Conservation (phyloP, 2,797 vertebrate species). For the Etheostoma nigrum region DNA sequence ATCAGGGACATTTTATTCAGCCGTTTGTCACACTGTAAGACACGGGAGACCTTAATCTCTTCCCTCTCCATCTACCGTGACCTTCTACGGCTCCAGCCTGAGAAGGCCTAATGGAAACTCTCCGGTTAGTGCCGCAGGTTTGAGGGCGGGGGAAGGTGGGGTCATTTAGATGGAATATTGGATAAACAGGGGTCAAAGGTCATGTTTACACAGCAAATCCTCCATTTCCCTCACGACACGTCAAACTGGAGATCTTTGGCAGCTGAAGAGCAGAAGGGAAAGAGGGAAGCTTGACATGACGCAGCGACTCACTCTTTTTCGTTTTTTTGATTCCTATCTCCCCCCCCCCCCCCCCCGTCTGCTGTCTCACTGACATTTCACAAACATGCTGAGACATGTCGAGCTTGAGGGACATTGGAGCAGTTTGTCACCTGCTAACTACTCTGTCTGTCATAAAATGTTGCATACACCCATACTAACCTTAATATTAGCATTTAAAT, state of each 20-base stretch:
- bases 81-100: conserved; percentile 29
- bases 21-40: conserved; percentile 64
- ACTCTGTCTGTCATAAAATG: conserved; percentile 30
- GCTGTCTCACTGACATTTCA: conserved; percentile 32
- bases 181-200: conserved; percentile 68
- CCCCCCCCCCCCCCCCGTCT: conserved; percentile 7
- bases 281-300: conserved; percentile 26
- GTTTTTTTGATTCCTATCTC: conserved; percentile 29
- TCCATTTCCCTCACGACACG: conserved; percentile 63
- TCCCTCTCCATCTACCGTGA: conserved; percentile 51
- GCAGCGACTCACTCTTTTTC: conserved; percentile 31
- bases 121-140: conserved; percentile 41
- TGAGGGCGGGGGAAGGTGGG: conserved; percentile 15
- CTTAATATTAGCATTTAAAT: conserved; percentile 77
- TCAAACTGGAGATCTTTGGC: conserved; percentile 54
- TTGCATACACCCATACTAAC: conserved; percentile 36
- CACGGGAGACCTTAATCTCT: conserved; percentile 62
- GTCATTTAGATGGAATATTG: conserved; percentile 68
- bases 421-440: conserved; percentile 54
- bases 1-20: conserved; percentile 66
- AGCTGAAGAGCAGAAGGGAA: conserved; percentile 1
- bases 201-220: conserved; percentile 73
- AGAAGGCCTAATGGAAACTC: conserved; percentile 59
- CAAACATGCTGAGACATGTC: conserved; percentile 24
- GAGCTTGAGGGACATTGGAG: conserved; percentile 16